Percentiles rank a stretch among this genome's conserved stretches.
These are phyloP conservation scores for Cygnus buccinator DNA, from an alignment of 2,113 vertebrate species.

Conservation along the genomic window DNA sequence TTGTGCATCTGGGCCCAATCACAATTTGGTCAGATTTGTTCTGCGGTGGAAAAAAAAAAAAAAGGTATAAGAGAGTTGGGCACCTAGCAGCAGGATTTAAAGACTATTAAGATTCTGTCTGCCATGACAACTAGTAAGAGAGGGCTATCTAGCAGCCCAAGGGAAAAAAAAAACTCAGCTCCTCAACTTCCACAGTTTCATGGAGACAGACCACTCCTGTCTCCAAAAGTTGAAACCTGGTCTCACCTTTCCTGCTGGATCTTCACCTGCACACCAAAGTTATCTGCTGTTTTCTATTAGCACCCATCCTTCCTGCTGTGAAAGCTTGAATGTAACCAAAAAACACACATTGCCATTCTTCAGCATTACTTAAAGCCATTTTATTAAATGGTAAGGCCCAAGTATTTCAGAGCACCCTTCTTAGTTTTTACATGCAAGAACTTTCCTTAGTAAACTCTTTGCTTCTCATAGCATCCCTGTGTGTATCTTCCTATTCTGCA, in stretches of 20 bases:
- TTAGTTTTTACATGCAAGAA: neutral
- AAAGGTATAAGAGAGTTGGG: neutral
- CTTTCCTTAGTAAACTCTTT: neutral
- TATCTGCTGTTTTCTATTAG: neutral
- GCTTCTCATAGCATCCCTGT: neutral
- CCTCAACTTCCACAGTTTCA: neutral
- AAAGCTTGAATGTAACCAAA: neutral
- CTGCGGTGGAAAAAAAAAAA: neutral
- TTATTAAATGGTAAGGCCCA: neutral
- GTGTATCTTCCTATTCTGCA: neutral
- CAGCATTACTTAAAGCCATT: neutral
- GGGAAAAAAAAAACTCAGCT: neutral
- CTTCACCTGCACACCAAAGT: neutral
- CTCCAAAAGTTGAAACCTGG: neutral
- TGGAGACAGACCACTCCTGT: neutral
- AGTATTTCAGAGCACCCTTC: neutral
- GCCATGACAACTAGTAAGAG: neutral
- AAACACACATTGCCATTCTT: neutral
- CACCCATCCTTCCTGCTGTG: neutral
- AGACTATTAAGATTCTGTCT: neutral
- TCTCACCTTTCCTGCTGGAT: neutral
- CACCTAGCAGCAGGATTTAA: neutral
- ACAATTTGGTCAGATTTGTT: constrained; percentile 41
- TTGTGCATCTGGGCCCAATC: constrained; percentile 55
- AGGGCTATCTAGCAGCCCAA: neutral